These are phyloP conservation scores for Caenorhabditis sp. DNA, from an alignment of 2,888 invertebrate genomes.

Conservation along the genomic window DNA sequence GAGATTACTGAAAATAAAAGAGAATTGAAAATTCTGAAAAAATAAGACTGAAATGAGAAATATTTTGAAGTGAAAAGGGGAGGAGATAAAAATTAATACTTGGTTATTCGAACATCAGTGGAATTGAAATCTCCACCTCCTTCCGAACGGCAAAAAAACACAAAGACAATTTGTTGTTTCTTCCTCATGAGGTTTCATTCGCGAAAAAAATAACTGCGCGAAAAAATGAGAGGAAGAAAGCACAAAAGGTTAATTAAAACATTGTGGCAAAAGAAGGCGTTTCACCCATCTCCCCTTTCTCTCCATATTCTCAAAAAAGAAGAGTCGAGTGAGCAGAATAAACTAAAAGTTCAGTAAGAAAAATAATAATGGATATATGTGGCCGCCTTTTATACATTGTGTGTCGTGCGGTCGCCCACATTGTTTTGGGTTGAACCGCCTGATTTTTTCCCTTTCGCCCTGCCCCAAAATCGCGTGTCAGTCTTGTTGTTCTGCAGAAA, in stretches of 20 bases:
- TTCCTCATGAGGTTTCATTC: neutral
- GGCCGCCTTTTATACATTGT: neutral
- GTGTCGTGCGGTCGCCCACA: neutral
- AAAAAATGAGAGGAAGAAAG: neutral
- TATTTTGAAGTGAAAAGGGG: neutral
- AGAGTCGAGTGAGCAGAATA: neutral
- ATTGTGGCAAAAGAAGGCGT: constrained; percentile 1
- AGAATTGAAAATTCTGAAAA: neutral
- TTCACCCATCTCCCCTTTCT: too few species aligned
- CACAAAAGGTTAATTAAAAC: neutral
- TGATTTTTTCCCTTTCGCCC: neutral
- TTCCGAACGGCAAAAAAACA: neutral
- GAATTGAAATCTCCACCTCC: neutral
- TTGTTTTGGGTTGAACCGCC: neutral
- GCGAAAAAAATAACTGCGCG: neutral
- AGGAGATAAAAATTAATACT: neutral
- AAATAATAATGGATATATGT: neutral
- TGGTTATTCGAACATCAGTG: neutral
- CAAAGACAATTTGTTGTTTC: neutral
- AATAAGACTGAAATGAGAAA: neutral
- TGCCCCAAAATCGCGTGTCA: neutral
- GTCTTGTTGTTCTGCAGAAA: neutral
- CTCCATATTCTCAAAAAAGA: neutral
- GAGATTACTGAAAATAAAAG: neutral
- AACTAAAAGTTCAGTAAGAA: neutral